These are phyloP conservation scores for Chiroxiphia lanceolata DNA, from an alignment of 2,797 vertebrate species.

Conservation along the genomic window DNA sequence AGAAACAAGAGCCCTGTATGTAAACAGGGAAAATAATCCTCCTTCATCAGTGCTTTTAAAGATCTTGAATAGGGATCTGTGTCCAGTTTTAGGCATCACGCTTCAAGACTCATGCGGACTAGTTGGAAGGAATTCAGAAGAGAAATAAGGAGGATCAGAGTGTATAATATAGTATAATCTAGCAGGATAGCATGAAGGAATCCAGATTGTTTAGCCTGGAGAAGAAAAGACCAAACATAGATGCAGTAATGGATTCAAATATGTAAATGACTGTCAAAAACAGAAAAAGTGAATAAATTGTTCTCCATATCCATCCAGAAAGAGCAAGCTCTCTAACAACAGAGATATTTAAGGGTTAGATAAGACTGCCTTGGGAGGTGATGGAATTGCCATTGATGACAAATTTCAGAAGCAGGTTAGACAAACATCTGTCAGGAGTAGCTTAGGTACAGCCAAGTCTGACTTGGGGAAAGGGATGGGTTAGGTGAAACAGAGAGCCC, in stretches of 20 bases:
- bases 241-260: neutral
- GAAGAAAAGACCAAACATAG: neutral
- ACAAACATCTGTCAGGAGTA: neutral
- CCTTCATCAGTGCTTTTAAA: neutral
- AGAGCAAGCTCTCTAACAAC: neutral
- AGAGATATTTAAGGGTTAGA: neutral
- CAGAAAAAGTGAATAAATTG: neutral
- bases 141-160: slow-evolving; percentile 38
- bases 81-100: slow-evolving; percentile 15
- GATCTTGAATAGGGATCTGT: neutral
- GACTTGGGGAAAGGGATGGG: neutral
- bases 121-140: slow-evolving; percentile 7
- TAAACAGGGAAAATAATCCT: slow-evolving; percentile 41
- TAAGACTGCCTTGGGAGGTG: neutral
- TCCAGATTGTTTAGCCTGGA: neutral
- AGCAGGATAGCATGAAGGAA: neutral
- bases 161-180: neutral
- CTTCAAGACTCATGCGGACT: neutral
- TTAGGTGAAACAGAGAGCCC: neutral
- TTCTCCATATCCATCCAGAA: neutral
- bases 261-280: neutral
- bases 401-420: neutral
- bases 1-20: neutral
- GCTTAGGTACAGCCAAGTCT: neutral
- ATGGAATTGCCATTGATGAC: neutral